Conservation (phyloP, 2,888 invertebrate genomes). For the Apodemia duryi region DNA sequence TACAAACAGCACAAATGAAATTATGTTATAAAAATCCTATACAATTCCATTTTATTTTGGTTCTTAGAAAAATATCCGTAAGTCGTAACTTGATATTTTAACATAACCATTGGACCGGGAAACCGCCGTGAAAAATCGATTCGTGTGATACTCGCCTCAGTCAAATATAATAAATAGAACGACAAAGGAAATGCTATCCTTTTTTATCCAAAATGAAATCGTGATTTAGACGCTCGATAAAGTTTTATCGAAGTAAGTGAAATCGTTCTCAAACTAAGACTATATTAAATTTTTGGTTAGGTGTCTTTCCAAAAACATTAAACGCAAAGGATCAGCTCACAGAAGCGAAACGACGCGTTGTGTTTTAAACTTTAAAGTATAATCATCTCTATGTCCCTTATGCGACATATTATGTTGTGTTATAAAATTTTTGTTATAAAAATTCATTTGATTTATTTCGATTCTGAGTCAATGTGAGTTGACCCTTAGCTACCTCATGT, state of each 20-base stretch:
- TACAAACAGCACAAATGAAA: background rate
- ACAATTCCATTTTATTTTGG: background rate
- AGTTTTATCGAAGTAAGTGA: background rate
- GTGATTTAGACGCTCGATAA: slow-evolving; percentile 4
- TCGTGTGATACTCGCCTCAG: background rate
- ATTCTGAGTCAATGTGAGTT: too few species aligned
- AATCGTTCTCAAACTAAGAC: background rate
- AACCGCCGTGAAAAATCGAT: background rate
- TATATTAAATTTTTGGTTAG: background rate
- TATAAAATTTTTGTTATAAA: too few species aligned
- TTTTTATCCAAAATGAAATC: slow-evolving; percentile 13
- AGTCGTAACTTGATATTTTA: background rate
- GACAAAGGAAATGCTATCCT: background rate
- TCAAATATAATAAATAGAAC: background rate
- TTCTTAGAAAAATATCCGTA: background rate
- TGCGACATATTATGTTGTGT: too few species aligned
- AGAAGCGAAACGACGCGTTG: too few species aligned
- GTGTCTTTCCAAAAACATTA: background rate
- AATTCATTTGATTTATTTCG: too few species aligned
- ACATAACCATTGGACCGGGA: slow-evolving; percentile 1
- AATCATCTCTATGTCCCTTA: too few species aligned
- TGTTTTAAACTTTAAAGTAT: too few species aligned
- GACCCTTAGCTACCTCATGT: background rate
- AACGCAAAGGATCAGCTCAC: background rate
- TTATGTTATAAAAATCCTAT: background rate